A percentile compares a stretch with the other conserved stretches of the same genome.
These are phyloP conservation scores for Colistium nudipinnis DNA, from an alignment of 2,113 vertebrate species.

Conservation along the genomic window DNA sequence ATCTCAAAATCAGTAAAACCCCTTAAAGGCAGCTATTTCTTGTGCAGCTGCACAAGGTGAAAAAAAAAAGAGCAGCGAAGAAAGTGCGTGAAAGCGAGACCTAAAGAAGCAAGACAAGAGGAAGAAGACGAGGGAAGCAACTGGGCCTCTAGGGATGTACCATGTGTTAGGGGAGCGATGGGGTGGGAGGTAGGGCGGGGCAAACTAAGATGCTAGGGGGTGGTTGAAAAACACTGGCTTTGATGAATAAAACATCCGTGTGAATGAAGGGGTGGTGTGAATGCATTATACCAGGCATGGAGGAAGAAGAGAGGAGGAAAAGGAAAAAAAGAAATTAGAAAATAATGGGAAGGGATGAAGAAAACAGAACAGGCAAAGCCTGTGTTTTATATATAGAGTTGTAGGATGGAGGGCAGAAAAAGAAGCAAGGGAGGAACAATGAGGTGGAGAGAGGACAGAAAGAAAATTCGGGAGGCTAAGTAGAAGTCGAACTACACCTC, in stretches of 20 bases:
- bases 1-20: constrained; percentile 2
- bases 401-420: not conserved
- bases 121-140: constrained; percentile 39
- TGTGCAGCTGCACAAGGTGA: not conserved
- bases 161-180: constrained; percentile 69
- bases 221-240: constrained; percentile 72
- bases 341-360: constrained; percentile 24
- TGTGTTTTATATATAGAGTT: constrained; percentile 22
- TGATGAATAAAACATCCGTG: constrained; percentile 87
- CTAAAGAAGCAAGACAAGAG: constrained; percentile 25
- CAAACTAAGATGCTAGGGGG: constrained; percentile 73
- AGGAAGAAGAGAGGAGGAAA: constrained; percentile 32
- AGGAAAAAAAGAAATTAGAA: constrained; percentile 8
- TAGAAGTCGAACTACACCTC: constrained; percentile 9
- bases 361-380: constrained; percentile 14
- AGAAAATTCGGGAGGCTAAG: constrained; percentile 12
- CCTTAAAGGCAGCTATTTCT: constrained; percentile 1
- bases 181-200: constrained; percentile 57
- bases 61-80: not conserved
- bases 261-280: constrained; percentile 78
- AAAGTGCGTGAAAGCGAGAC: constrained; percentile 13
- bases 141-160: constrained; percentile 70
- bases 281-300: constrained; percentile 71
- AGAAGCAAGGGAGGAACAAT: constrained; percentile 29
- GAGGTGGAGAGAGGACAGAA: constrained; percentile 8